Evolutionary conservation across 1,140 invertebrate genomes (phyloP).

Genomic region (Pachypsylla venusta): DNA sequence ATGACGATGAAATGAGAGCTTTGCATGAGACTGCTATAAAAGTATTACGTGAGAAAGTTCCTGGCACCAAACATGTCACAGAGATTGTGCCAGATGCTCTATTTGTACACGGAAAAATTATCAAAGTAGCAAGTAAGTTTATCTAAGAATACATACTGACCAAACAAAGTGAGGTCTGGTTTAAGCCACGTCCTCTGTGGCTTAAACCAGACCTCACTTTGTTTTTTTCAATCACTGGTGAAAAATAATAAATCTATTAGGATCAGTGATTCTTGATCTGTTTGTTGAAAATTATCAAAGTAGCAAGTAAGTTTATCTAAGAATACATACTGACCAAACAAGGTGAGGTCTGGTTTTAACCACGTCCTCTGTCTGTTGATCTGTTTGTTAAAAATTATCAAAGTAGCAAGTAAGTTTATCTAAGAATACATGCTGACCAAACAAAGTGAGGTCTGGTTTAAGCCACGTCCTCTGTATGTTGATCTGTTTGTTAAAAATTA

Average conservation of each 20-base stretch:
- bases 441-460: too few relatives aligned
- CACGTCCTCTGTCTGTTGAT: conserved; percentile 53
- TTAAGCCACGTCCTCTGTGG: too few relatives aligned
- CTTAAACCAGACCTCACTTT: too few relatives aligned
- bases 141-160: too few relatives aligned
- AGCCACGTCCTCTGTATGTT: conserved; percentile 53
- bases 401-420: conserved; percentile 44
- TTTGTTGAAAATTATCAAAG: conserved; percentile 54
- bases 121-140: conserved; percentile 49
- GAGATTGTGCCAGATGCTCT: conserved; percentile 59
- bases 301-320: conserved; percentile 38
- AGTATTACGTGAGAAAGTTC: conserved; percentile 52
- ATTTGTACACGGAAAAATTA: conserved; percentile 61
- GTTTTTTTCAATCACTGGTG: too few relatives aligned
- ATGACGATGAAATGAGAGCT: conserved; percentile 38
- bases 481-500: conserved; percentile 63
- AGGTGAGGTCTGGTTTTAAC: too few relatives aligned
- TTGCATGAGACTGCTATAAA: conserved; percentile 40
- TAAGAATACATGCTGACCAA: too few relatives aligned
- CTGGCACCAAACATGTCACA: conserved; percentile 47
- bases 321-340: too few relatives aligned
- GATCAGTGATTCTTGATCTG: conserved; percentile 30
- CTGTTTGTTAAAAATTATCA: conserved; percentile 63
- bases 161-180: too few relatives aligned
- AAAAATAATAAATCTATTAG: neutral